A percentile compares a stretch with the other conserved stretches of the same genome.
phyloP scores from a whole-genome alignment of 2,113 vertebrate species.

The Nicator chloris region DNA sequence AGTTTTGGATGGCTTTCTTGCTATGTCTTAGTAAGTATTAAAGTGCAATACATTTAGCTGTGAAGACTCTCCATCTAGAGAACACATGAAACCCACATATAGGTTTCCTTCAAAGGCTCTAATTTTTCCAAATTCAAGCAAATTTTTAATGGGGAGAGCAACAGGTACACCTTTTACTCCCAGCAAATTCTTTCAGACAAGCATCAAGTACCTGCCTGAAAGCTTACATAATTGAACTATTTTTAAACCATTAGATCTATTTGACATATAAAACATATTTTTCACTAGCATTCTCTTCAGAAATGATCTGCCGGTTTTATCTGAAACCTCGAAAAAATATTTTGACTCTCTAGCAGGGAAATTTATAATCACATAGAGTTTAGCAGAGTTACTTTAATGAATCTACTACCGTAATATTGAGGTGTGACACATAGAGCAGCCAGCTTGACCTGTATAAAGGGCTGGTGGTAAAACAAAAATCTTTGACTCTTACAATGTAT shows the following conservation, averaged over 20 bases:
- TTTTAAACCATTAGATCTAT: neutral
- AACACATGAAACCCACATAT: neutral
- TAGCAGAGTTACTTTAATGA: neutral
- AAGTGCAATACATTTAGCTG: neutral
- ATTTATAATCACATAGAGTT: neutral
- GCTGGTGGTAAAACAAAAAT: neutral
- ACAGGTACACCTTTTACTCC: neutral
- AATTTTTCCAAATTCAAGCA: neutral
- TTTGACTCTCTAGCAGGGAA: neutral
- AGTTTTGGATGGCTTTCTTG: neutral
- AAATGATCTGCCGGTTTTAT: neutral
- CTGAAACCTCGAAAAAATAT: neutral
- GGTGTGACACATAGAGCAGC: neutral
- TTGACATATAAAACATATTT: neutral
- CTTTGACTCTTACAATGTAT: neutral
- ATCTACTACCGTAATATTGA: neutral
- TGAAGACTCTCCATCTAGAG: neutral
- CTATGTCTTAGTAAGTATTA: neutral
- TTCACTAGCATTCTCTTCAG: neutral
- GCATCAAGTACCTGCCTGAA: neutral
- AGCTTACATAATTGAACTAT: neutral
- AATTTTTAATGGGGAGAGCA: neutral
- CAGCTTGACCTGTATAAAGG: neutral
- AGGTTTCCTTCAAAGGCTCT: neutral
- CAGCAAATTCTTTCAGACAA: neutral